Percentiles rank a stretch among this genome's conserved stretches.
Evolutionary conservation across 2,888 invertebrate species (phyloP).

Genomic region (Acleris sparsana): DNA sequence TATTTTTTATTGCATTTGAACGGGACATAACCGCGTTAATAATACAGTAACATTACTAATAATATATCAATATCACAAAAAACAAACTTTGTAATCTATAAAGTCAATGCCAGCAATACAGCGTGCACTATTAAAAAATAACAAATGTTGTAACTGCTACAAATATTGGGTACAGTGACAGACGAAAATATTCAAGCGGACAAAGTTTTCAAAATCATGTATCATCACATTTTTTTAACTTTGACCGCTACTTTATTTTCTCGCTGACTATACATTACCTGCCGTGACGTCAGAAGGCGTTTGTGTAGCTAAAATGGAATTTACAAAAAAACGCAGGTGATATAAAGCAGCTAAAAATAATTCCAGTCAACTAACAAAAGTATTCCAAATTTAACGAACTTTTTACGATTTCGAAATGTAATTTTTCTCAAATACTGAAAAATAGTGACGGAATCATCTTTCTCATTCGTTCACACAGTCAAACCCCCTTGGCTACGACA

Average conservation of each 20-base stretch:
- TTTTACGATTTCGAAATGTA: too few relatives aligned
- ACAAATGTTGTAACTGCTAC: constrained; percentile 13
- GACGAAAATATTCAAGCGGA: too few relatives aligned
- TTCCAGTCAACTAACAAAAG: constrained; percentile 48
- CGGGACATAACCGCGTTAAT: too few relatives aligned
- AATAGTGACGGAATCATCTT: constrained; percentile 60
- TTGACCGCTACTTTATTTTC: too few relatives aligned
- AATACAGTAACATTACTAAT: too few relatives aligned
- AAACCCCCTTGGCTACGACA: constrained; percentile 83
- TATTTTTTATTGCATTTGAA: too few relatives aligned
- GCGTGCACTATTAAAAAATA: constrained; percentile 10
- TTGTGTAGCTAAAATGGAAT: constrained; percentile 52
- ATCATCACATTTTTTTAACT: too few relatives aligned
- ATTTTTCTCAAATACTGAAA: too few relatives aligned
- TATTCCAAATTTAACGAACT: background rate
- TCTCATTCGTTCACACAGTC: constrained; percentile 66
- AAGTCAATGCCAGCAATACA: background rate
- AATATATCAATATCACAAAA: too few relatives aligned
- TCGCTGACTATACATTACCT: constrained; percentile 42
- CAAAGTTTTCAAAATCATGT: too few relatives aligned
- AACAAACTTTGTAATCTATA: background rate
- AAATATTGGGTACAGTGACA: constrained; percentile 7
- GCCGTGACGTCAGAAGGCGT: constrained; percentile 53
- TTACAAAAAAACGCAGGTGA: constrained; percentile 48
- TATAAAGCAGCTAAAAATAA: constrained; percentile 59